Base-by-base conservation (phyloP, 2,797 vertebrate species). In the Poeciliopsis paucimaculata region DNA sequence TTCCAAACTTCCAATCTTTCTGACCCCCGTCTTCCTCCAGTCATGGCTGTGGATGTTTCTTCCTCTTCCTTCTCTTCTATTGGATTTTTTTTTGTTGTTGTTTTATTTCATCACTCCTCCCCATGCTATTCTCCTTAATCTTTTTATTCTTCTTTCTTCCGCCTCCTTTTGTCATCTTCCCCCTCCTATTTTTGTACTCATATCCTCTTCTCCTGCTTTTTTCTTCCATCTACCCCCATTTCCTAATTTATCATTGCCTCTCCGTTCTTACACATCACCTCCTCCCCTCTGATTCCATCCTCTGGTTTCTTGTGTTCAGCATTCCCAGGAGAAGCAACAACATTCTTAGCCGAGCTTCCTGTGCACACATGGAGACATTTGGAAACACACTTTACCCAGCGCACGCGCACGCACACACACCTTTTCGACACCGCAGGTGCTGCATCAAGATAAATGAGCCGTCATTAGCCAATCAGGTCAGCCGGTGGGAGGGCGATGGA, bases 391-490 rank as follows among this genome's bases (percentile, higher is more conserved):
- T 79, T 53, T 49, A 70, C 64, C 43, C 13, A 26, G 28, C 43
- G 13, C 39, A 23, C 66, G 76, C 74, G 2, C 53, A 26, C 74
- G 75, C 72, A 82, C 2, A 60, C 2, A 6, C 28, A 55, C 73
- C 72, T 80, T 83, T 76, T 85, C 83, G 87, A 88, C 90, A 77
- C 90, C 90, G 92, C 94, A 95, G 93, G 93, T 95, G 93, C 88
- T 90, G 93, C 91, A 91, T 94, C 91, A 94, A 92, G 93, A 95
- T 95, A 94, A 95, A 96, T 95, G 93, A 95, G 92, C 90, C 75
- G 85, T 94, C 92, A 92, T 93, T 93, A 93, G 94, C 93, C 91
- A 93, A 94, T 94, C 93, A 93, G 93, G 92, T 94, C 92, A 93
- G 90, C 86, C 71, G 28, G 88, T 94, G 90, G 93, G 93, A 93